A percentile compares a stretch with the other conserved stretches of the same genome.
Evolutionary conservation across 1,140 invertebrate genomes (phyloP).

Genomic region (Drosophila repleta): DNA sequence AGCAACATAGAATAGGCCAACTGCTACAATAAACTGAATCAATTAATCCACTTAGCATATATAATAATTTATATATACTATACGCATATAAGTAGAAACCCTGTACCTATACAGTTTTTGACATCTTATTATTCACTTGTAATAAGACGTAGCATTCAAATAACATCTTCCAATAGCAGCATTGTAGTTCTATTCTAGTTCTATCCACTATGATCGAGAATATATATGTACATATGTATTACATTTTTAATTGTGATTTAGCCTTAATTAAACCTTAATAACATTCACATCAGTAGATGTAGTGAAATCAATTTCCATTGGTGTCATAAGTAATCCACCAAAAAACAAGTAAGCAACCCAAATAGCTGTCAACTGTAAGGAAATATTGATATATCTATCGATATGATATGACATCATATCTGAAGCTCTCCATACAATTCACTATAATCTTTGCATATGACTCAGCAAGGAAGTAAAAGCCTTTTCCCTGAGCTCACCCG

Average conservation of each 20-base stretch:
- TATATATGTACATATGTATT: slow-evolving; percentile 9
- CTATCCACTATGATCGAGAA: slow-evolving; percentile 7
- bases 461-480: no score
- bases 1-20: no score
- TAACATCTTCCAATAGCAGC: slow-evolving; percentile 20
- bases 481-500: no score
- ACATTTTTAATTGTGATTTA: slow-evolving; percentile 44
- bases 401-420: no score
- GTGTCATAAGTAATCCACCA: background rate
- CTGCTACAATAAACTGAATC: no score
- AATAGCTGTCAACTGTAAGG: background rate
- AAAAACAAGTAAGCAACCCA: background rate
- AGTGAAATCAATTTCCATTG: slow-evolving; percentile 4
- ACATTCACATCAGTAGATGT: slow-evolving; percentile 12
- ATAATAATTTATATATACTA: background rate
- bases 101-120: slow-evolving; percentile 18
- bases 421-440: no score
- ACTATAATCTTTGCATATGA: no score
- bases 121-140: slow-evolving; percentile 11
- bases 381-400: no score
- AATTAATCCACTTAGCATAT: background rate
- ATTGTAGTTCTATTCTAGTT: slow-evolving; percentile 19
- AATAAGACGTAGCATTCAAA: slow-evolving; percentile 15
- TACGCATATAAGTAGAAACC: background rate
- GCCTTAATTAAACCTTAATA: slow-evolving; percentile 18